A percentile compares a stretch with the other conserved stretches of the same genome.
These are phyloP conservation scores for Varanus salvator DNA, from an alignment of 2,113 vertebrate genomes.

Conservation along the genomic window DNA sequence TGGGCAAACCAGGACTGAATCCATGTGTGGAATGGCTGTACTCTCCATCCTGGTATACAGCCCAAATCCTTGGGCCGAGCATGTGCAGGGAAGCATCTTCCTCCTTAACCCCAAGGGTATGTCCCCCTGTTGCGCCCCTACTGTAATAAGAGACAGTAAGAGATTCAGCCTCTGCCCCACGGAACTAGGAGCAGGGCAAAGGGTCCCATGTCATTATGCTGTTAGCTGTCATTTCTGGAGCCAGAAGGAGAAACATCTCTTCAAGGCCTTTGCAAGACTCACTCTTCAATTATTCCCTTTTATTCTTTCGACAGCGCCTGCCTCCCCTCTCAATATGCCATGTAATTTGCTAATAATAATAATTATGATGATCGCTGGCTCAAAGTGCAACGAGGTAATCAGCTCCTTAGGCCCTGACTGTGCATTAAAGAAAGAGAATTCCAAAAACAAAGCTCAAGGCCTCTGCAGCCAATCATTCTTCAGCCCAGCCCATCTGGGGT, in stretches of 20 bases:
- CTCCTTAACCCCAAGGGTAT: neutral
- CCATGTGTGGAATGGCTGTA: neutral
- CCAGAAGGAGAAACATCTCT: neutral
- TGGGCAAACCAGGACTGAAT: neutral
- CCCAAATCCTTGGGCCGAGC: neutral
- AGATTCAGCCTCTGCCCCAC: neutral
- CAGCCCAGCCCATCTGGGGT: too few relatives aligned
- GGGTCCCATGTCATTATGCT: too few relatives aligned
- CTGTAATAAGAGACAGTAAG: neutral
- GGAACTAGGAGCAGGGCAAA: neutral
- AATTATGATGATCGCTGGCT: neutral
- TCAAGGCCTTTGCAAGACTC: neutral
- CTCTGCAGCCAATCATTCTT: neutral
- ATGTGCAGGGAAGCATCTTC: neutral
- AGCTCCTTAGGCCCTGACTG: slow-evolving; percentile 16
- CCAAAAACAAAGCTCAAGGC: neutral
- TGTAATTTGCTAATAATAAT: slow-evolving; percentile 57
- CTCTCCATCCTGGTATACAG: neutral
- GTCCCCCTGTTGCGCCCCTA: neutral
- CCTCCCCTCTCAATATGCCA: neutral
- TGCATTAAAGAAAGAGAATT: rapidly evolving
- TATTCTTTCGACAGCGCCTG: neutral
- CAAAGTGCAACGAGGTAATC: slow-evolving; percentile 33
- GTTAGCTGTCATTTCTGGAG: neutral
- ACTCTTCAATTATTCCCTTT: neutral